Conservation (phyloP, 1,140 invertebrate species). For the Platorchestia sp. region DNA sequence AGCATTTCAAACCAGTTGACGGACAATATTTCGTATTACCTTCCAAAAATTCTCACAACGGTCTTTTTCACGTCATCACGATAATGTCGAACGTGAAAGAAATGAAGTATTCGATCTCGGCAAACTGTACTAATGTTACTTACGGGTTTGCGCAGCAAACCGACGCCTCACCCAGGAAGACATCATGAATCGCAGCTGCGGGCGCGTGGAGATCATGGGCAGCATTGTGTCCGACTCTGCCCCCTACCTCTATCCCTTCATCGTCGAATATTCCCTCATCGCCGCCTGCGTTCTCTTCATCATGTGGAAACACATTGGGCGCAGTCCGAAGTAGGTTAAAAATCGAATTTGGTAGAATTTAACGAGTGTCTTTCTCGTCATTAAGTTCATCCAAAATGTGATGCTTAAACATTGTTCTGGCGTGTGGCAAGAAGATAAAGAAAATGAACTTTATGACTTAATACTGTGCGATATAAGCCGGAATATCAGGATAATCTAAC, state of each 20-base stretch:
- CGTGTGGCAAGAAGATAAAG: neutral
- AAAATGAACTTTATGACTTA: neutral
- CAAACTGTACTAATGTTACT: neutral
- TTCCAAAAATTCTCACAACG: no score
- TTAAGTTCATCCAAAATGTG: neutral
- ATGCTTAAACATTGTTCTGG: neutral
- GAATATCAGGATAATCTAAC: neutral
- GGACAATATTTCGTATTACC: no score
- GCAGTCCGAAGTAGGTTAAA: slow-evolving; percentile 73
- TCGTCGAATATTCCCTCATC: slow-evolving; percentile 97
- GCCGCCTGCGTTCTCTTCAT: slow-evolving; percentile 97
- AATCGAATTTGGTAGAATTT: neutral
- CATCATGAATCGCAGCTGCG: slow-evolving; percentile 75
- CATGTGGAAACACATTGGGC: slow-evolving; percentile 96
- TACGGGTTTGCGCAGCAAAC: neutral
- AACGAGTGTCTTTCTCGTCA: neutral
- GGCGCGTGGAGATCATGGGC: slow-evolving; percentile 90
- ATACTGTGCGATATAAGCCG: neutral
- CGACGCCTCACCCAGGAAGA: slow-evolving; percentile 63
- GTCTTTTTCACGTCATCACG: no score
- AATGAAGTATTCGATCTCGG: no score
- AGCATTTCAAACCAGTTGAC: no score
- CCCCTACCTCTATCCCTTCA: slow-evolving; percentile 95
- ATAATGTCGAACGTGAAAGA: no score
- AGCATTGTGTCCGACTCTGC: slow-evolving; percentile 91